A percentile compares a stretch with the other conserved stretches of the same genome.
Conservation (phyloP, 1,140 invertebrate species). For the Caenorhabditis briggsae region DNA sequence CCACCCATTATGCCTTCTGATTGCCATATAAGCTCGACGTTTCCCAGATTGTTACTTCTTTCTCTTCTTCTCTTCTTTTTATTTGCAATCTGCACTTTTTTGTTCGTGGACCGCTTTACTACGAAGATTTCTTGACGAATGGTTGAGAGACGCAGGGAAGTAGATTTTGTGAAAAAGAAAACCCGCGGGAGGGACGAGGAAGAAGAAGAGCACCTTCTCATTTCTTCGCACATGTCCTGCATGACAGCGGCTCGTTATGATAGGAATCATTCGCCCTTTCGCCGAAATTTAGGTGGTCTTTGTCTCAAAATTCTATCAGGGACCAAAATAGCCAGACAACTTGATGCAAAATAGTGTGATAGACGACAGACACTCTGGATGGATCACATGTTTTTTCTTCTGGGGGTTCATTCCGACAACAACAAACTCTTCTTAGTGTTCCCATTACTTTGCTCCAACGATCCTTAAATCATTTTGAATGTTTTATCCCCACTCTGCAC, state of each 20-base stretch:
- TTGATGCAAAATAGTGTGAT: neutral
- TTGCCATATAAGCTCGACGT: neutral
- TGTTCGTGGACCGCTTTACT: slow-evolving; percentile 23
- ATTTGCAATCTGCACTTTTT: slow-evolving; percentile 41
- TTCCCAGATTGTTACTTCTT: slow-evolving; percentile 26
- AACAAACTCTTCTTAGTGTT: neutral
- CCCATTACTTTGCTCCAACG: neutral
- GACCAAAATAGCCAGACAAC: neutral
- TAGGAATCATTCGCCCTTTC: neutral
- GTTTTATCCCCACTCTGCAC: neutral
- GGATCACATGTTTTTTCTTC: neutral
- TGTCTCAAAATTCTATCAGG: neutral
- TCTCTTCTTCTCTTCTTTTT: neutral
- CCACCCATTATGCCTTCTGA: slow-evolving; percentile 26
- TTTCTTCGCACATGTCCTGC: slow-evolving; percentile 6
- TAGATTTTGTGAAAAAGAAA: neutral
- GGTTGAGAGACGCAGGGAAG: slow-evolving; percentile 6
- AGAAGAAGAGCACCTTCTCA: neutral
- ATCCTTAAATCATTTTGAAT: neutral
- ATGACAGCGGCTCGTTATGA: slow-evolving; percentile 35
- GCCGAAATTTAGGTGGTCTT: neutral
- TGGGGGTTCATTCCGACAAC: neutral
- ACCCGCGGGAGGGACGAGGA: neutral
- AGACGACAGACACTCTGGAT: neutral
- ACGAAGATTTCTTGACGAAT: neutral